phyloP scores from a whole-genome alignment of 1,140 invertebrate genomes.

The Ceratitis capitata region DNA sequence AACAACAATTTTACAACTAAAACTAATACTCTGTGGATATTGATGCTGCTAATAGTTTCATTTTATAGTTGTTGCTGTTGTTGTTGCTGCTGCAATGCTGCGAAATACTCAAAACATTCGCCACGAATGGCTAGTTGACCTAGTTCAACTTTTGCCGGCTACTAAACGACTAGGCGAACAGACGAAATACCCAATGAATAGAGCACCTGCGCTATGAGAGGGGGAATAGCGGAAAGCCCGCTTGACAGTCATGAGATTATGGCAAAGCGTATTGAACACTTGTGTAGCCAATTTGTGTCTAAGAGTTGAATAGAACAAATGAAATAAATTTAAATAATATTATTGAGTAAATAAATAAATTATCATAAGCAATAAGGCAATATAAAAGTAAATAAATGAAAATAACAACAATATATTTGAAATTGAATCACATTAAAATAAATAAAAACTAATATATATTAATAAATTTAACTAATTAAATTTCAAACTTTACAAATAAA shows the following conservation, averaged over 20 bases:
- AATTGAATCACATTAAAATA: background rate
- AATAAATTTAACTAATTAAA: background rate
- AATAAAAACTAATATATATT: background rate
- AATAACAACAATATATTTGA: background rate
- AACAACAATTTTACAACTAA: background rate
- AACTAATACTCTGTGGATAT: background rate
- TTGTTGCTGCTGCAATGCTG: background rate
- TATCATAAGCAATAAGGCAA: background rate
- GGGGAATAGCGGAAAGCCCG: background rate
- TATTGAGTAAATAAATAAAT: background rate
- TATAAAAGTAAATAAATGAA: background rate
- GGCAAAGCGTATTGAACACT: background rate
- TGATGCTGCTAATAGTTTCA: slow-evolving; percentile 20
- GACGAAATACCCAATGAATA: background rate
- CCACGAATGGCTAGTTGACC: slow-evolving; percentile 62
- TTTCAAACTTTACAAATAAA: background rate
- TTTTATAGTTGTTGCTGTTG: background rate
- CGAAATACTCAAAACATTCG: slow-evolving; percentile 25
- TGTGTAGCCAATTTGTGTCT: background rate
- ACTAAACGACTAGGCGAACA: background rate
- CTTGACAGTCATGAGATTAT: background rate
- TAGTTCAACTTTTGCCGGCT: slow-evolving; percentile 63
- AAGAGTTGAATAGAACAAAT: background rate
- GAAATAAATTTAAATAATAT: background rate
- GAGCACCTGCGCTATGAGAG: background rate